These are phyloP conservation scores for Melangyna quadrimaculata DNA, from an alignment of 2,888 invertebrate genomes.

Conservation along the genomic window DNA sequence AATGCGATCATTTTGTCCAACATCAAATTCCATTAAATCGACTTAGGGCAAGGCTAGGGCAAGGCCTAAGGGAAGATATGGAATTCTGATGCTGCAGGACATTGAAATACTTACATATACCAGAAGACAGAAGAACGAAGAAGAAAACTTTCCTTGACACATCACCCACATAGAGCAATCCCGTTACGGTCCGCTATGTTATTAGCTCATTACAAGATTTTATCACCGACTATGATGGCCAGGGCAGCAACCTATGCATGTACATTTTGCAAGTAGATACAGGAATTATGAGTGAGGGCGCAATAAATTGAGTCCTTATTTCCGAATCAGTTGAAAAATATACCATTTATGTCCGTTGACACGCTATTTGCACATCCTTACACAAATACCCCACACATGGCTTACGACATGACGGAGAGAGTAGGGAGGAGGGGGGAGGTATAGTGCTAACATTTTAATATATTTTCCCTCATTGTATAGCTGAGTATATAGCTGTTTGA, in stretches of 20 bases:
- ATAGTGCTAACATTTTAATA: slow-evolving; percentile 53
- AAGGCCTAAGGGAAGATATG: not conserved
- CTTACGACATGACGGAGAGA: slow-evolving; percentile 4
- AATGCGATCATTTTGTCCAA: slow-evolving; percentile 55
- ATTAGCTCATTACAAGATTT: slow-evolving; percentile 72
- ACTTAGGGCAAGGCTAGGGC: not conserved
- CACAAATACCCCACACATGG: slow-evolving; percentile 44
- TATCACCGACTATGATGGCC: slow-evolving; percentile 58
- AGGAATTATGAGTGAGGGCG: slow-evolving; percentile 64
- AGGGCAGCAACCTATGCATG: slow-evolving; percentile 40
- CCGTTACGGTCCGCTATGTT: slow-evolving; percentile 64
- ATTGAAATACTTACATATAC: not conserved
- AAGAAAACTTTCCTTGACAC: slow-evolving; percentile 53
- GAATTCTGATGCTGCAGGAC: not conserved
- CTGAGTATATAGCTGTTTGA: slow-evolving; percentile 23
- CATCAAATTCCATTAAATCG: slow-evolving; percentile 62
- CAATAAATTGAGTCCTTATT: slow-evolving; percentile 72
- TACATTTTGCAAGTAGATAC: slow-evolving; percentile 26
- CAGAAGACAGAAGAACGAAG: not conserved
- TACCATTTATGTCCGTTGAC: slow-evolving; percentile 67
- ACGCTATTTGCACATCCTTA: slow-evolving; percentile 70
- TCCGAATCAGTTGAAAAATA: slow-evolving; percentile 72
- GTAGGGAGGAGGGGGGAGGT: not conserved
- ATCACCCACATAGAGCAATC: slow-evolving; percentile 50
- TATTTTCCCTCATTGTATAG: slow-evolving; percentile 10